phyloP scores from a whole-genome alignment of 2,888 invertebrate species.

The Plebejus argus region DNA sequence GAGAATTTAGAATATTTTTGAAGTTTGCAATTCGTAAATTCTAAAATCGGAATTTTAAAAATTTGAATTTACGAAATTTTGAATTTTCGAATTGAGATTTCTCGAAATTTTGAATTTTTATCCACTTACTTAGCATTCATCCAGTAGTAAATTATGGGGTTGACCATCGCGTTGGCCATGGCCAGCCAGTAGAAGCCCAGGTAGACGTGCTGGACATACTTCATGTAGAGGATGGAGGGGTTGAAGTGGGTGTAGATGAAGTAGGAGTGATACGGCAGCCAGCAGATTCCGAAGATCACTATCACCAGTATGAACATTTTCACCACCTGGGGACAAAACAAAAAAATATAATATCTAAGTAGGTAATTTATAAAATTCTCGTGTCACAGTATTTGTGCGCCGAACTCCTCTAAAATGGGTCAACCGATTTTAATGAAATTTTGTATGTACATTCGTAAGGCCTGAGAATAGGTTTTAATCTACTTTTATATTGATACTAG shows the following conservation, averaged over 20 bases:
- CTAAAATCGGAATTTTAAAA: too few relatives aligned
- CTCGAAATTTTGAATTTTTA: neutral
- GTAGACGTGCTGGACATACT: slow-evolving; percentile 91
- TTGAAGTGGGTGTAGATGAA: slow-evolving; percentile 91
- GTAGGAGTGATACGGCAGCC: slow-evolving; percentile 94
- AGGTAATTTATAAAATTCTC: too few relatives aligned
- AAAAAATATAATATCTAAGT: too few relatives aligned
- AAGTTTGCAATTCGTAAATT: too few relatives aligned
- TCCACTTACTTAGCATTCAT: slow-evolving; percentile 90
- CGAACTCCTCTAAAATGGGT: too few relatives aligned
- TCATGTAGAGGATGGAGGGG: slow-evolving; percentile 82
- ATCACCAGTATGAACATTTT: slow-evolving; percentile 94
- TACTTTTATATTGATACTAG: too few relatives aligned
- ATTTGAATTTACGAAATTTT: too few relatives aligned
- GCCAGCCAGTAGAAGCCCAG: slow-evolving; percentile 94
- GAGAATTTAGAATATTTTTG: too few relatives aligned
- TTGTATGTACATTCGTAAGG: too few relatives aligned
- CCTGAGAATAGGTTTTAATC: too few relatives aligned
- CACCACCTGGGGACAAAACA: slow-evolving; percentile 84
- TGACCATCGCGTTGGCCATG: slow-evolving; percentile 96
- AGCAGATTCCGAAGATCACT: slow-evolving; percentile 91
- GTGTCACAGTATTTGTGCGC: too few relatives aligned
- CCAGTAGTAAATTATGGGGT: slow-evolving; percentile 95
- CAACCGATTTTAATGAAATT: too few relatives aligned
- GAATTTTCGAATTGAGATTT: neutral